phyloP scores from a whole-genome alignment of 2,888 invertebrate genomes.

The Stegana nigrithorax region DNA sequence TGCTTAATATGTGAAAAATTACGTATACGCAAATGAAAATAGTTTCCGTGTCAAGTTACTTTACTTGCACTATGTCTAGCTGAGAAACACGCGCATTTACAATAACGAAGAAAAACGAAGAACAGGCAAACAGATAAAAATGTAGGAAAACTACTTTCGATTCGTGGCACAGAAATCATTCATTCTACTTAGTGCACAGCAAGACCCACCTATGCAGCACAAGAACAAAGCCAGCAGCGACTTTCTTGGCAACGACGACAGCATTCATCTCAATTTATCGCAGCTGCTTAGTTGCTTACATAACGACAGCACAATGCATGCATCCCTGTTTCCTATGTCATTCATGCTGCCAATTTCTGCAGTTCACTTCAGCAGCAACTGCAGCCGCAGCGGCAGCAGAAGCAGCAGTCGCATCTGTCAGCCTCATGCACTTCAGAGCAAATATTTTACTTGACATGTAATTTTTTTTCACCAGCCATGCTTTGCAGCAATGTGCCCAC shows the following conservation, averaged over 20 bases:
- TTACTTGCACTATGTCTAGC: too few relatives aligned
- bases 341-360: conserved; percentile 9
- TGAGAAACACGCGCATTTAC: too few relatives aligned
- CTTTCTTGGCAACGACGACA: conserved; percentile 27
- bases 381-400: background rate
- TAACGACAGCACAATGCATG: background rate
- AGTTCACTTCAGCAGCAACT: conserved; percentile 30
- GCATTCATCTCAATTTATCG: conserved; percentile 59
- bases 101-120: too few relatives aligned
- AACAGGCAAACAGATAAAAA: background rate
- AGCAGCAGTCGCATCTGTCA: conserved; percentile 15
- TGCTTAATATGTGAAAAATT: background rate
- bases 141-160: background rate
- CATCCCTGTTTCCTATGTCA: conserved; percentile 3
- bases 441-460: conserved; percentile 56
- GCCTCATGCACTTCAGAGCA: conserved; percentile 30
- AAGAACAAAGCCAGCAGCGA: background rate
- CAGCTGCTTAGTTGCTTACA: conserved; percentile 30
- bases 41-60: too few relatives aligned
- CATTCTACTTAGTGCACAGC: conserved; percentile 6
- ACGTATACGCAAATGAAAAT: background rate
- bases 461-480: too few relatives aligned
- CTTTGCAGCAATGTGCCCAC: too few relatives aligned
- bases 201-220: background rate
- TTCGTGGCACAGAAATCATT: conserved; percentile 1